Percentiles rank a stretch among this genome's conserved stretches.
phyloP scores from a whole-genome alignment of 2,888 invertebrate genomes.

The Ditylenchus weischeri region DNA sequence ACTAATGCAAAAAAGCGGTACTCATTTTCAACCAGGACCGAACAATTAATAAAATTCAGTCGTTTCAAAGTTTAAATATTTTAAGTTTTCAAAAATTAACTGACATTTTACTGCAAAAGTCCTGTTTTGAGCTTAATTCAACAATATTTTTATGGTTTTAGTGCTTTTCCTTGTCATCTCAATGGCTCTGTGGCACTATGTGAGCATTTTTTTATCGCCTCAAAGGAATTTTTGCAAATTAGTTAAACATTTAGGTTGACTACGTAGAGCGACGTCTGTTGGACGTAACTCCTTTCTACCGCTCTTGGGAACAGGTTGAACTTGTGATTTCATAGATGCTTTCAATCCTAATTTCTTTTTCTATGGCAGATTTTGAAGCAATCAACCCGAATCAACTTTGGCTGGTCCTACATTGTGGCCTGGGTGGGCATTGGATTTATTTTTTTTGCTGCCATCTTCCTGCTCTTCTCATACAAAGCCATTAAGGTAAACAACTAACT shows the following conservation, averaged over 20 bases:
- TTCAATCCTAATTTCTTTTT: slow-evolving; percentile 8
- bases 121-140: too few relatives aligned
- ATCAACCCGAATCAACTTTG: slow-evolving; percentile 67
- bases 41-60: too few relatives aligned
- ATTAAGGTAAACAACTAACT: slow-evolving; percentile 43
- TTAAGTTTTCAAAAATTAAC: too few relatives aligned
- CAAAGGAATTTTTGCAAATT: not conserved
- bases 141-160: slow-evolving; percentile 50
- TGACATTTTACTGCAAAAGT: too few relatives aligned
- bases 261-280: slow-evolving; percentile 91
- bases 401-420: slow-evolving; percentile 94
- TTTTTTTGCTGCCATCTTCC: slow-evolving; percentile 65
- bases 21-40: too few relatives aligned
- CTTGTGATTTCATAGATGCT: slow-evolving; percentile 3
- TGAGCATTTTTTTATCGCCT: slow-evolving; percentile 3
- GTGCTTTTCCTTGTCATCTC: slow-evolving; percentile 85
- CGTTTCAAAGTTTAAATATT: too few relatives aligned
- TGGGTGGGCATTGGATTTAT: slow-evolving; percentile 93
- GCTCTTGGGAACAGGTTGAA: slow-evolving; percentile 72
- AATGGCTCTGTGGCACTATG: slow-evolving; percentile 79
- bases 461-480: slow-evolving; percentile 46
- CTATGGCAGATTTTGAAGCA: slow-evolving; percentile 46
- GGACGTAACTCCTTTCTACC: slow-evolving; percentile 84
- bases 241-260: slow-evolving; percentile 62
- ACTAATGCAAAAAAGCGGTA: too few relatives aligned